Base-by-base conservation (phyloP, 2,888 invertebrate species). In the Conchocele bisecta region DNA sequence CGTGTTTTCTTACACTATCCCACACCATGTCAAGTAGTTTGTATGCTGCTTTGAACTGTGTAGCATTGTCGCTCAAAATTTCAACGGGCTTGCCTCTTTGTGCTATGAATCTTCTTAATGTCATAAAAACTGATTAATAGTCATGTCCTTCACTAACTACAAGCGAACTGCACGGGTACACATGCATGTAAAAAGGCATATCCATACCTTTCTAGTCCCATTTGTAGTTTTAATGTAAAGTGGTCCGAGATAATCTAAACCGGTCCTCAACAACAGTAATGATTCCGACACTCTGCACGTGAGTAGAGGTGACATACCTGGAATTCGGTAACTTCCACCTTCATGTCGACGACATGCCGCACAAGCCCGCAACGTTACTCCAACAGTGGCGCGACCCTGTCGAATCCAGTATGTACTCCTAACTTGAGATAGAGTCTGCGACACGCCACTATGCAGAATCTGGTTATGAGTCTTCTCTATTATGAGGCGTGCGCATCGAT, bases 381-480 rank as follows among this genome's bases (percentile, higher is more conserved):
- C 51, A 0, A 72, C 67, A n/a, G 46, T 41, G 24, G 61, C 63
- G 3, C 63, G 58, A n/a, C 67, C 72, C 11, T 31, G 33, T 13
- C 67, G 63, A 41, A 72, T 58, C 72, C 67, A 61, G 28, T 41
- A 57, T 33, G 41, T 35, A 13, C 31, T 31, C 29, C 64, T 35
- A 7, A 65, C 15, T n/a, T 28, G 31, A 20, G 46, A 31, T 22
- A 70, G 44, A 59, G 70, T 67, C 35, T 70, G 66, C 31, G 66
- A 61, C 20, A 66, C 56, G 31, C 61, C 75, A 29, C 61, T 63
- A 37, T 70, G 67, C 29, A 46, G 35, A 15, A 51, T 31, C 24
- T 70, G 20, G 51, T 59, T 63, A 39, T 75, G 70, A 24, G 26
- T 31, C 31, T 50, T 75, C 41, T 75, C 67, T 26, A 75, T 44